Evolutionary conservation across 1,140 invertebrate genomes (phyloP), one percentile per base, ranked within the genome.

Genomic region (Zelostemma sp.): DNA sequence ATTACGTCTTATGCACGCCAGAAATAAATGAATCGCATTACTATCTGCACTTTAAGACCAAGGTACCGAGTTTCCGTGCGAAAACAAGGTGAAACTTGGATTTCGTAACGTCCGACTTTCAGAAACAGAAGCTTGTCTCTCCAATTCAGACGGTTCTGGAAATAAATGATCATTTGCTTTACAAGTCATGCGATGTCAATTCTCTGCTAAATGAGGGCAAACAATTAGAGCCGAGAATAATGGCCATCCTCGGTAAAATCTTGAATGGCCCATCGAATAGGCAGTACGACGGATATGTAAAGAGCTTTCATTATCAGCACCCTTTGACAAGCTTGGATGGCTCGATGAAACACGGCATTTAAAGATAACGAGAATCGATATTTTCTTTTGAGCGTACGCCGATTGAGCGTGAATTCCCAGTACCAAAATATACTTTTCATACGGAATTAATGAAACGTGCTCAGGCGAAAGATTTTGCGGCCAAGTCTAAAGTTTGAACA

Each of bases 271-370:
- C 6, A 12, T 41, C 11, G 40, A 12, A 15, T 15, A 14, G 14
- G 2, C 35, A 38, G 2, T 38, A 11, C 8, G 14, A 41, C 14
- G 14, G 40, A 15, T 15, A 3, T 25, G 21, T n/a, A n/a, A n/a
- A 25, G 21, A 41, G 14, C 40, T 41, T 41, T 41, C 40, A 41
- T 41, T 41, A 15, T 41, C 14, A 41, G 40, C 14, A 15, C 40
- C 40, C 40, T 41, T 41, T 41, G n/a, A 41, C 40, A 41, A 41
- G 40, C 14, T 12, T 41, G 12, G 40, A 15, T 15, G 40, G 40
- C 12, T 41, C 40, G 40, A 41, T 41, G 11, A 15, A 41, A 15
- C 14, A 15, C 8, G 40, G 40, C 14, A 41, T 41, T 41, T 12
- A 3, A 12, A 41, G 40, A 41, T 41, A 41, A 41, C 40, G 6